A percentile compares a stretch with the other conserved stretches of the same genome.
Evolutionary conservation across 2,113 vertebrate species (phyloP).

Genomic region (Gallinago media): DNA sequence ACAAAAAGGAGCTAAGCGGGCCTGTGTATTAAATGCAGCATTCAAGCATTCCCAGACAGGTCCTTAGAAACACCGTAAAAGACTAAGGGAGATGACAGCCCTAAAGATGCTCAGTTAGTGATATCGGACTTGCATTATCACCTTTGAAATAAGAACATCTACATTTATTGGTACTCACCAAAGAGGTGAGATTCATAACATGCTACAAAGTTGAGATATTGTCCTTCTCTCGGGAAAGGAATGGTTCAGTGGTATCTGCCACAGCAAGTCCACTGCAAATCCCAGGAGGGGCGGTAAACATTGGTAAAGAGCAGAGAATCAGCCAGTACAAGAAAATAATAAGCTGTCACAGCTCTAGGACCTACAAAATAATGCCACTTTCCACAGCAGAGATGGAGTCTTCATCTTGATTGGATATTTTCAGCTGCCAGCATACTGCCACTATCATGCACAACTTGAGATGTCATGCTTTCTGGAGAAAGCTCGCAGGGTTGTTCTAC

Average conservation of each 20-base stretch:
- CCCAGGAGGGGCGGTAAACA: neutral
- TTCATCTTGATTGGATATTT: neutral
- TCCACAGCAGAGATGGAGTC: neutral
- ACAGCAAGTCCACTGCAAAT: neutral
- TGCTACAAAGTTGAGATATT: neutral
- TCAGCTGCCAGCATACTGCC: neutral
- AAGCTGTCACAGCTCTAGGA: neutral
- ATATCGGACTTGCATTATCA: neutral
- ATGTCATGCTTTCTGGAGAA: neutral
- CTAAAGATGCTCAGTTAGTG: neutral
- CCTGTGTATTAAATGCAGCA: neutral
- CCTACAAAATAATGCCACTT: neutral
- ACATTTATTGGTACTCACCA: neutral
- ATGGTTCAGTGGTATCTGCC: neutral
- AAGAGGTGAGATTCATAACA: neutral
- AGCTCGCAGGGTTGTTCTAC: neutral
- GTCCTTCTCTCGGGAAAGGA: neutral
- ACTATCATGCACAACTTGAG: rapidly evolving
- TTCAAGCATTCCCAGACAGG: neutral
- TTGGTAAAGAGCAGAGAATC: neutral
- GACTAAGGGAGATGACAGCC: neutral
- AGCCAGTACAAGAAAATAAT: neutral
- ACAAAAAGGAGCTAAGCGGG: neutral
- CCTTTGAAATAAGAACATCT: neutral
- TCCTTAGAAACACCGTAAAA: neutral